Evolutionary conservation across 2,888 invertebrate genomes (phyloP), one percentile per base, ranked within the genome.

Genomic region (Lasioglossum villosulum): DNA sequence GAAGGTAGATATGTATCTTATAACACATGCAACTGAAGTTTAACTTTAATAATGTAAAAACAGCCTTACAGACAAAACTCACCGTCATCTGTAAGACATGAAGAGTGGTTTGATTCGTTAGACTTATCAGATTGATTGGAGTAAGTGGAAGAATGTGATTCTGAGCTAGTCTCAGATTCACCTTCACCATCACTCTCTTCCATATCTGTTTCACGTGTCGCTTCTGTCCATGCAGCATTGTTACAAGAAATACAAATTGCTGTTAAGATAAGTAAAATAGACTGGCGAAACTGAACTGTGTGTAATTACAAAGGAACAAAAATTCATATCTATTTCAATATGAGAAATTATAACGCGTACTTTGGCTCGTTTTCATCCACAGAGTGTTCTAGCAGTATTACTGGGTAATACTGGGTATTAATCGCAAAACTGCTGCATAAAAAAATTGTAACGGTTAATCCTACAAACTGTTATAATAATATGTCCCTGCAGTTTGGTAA

Each of bases 131-230:
- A 94, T 89, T 92, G 93, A 93, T 95, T 94, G 88, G 95, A 95
- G 91, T 92, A 93, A 91, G 94, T 93, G 92, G 95, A 95, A 92
- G 94, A 93, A 89, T 93, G 94, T 93, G 95, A 94, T 93, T 95
- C 95, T 94, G 95, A 96, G 94, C 95, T 96, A 94, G 95, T 95
- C 94, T 96, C 96, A 94, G 96, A 95, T 92, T 95, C 95, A 95
- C 94, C 94, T 90, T 95, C 95, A 93, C 93, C 93, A 91, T 95
- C 95, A 93, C 95, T 96, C 93, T 95, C 95, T 93, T 96, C 96
- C 93, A 95, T 95, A 93, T 96, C 96, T 92, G 96, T 96, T 94
- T 96, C 96, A 89, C 86, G 87, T 81, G 90, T 87, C 84, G 88
- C 94, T 92, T 95, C 95, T 95, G 93, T 94, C 94, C 95, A 95